phyloP scores from a whole-genome alignment of 2,797 vertebrate species.

The Bradypodion pumilum region DNA sequence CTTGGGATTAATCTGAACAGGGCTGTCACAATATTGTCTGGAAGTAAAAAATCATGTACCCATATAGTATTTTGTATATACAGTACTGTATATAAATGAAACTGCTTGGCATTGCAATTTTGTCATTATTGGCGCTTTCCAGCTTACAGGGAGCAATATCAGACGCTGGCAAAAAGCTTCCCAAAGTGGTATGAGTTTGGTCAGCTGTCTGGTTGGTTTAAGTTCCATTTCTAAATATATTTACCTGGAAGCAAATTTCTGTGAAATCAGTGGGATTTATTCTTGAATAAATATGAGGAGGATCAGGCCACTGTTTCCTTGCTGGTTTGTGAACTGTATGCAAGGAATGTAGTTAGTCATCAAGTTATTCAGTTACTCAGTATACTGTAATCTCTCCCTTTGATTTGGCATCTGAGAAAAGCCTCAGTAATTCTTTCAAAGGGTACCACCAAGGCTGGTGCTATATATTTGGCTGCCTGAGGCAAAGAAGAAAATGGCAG shows the following conservation, averaged over 20 bases:
- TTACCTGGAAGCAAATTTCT: neutral
- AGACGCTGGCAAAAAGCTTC: neutral
- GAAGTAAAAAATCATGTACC: neutral
- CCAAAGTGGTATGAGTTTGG: neutral
- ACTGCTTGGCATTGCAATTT: neutral
- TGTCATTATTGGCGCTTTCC: neutral
- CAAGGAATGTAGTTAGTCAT: no score
- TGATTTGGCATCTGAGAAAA: neutral
- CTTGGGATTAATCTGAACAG: conserved; percentile 14
- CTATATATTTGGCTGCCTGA: neutral
- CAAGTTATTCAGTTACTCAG: no score
- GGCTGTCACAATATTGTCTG: conserved; percentile 6
- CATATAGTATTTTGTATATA: neutral
- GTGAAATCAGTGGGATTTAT: neutral
- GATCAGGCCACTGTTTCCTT: neutral
- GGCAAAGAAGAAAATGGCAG: neutral
- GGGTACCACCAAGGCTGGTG: neutral
- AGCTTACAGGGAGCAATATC: neutral
- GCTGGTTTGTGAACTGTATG: neutral
- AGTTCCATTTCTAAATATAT: neutral
- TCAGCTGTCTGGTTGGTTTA: neutral
- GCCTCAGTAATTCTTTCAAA: neutral
- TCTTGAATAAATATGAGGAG: neutral
- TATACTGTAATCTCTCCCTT: neutral
- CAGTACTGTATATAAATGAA: neutral